A percentile compares a stretch with the other conserved stretches of the same genome.
phyloP scores from a whole-genome alignment of 2,888 invertebrate species.

The Cotesia congregata region DNA sequence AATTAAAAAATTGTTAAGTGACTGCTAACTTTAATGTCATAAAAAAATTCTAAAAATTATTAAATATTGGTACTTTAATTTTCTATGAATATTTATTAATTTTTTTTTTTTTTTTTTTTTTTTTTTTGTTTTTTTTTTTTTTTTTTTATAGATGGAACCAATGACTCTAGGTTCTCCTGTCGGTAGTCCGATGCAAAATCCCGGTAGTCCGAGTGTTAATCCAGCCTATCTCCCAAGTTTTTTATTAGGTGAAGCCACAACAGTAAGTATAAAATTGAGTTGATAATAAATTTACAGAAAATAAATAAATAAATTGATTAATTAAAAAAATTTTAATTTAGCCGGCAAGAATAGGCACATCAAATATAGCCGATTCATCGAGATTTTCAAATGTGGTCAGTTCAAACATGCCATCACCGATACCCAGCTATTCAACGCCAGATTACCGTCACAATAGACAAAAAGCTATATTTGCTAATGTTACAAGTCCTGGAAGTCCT shows the following conservation, averaged over 20 bases:
- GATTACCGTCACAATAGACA: conserved; percentile 65
- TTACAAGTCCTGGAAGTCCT: conserved; percentile 55
- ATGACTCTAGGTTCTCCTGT: conserved; percentile 80
- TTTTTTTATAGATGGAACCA: conserved; percentile 78
- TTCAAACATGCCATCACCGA: conserved; percentile 54
- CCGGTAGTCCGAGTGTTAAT: conserved; percentile 76
- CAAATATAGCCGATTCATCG: conserved; percentile 51
- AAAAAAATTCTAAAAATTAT: too few species aligned
- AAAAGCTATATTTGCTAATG: conserved; percentile 65
- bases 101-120: neutral
- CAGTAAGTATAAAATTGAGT: conserved; percentile 58
- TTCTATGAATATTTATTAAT: too few species aligned
- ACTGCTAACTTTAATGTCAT: too few species aligned
- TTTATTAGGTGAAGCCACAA: conserved; percentile 81
- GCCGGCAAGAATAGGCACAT: conserved; percentile 60
- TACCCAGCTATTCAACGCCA: conserved; percentile 59
- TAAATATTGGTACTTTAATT: too few species aligned
- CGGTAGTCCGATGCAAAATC: conserved; percentile 81
- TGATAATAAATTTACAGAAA: too few species aligned
- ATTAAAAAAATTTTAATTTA: conserved; percentile 43
- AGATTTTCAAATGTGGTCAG: conserved; percentile 53
- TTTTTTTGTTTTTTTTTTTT: neutral
- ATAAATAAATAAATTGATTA: neutral
- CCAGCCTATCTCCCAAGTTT: conserved; percentile 84
- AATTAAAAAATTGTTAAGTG: too few species aligned